Evolutionary conservation across 2,888 invertebrate genomes (phyloP).

Genomic region (Thecocarcelia acutangulata): DNA sequence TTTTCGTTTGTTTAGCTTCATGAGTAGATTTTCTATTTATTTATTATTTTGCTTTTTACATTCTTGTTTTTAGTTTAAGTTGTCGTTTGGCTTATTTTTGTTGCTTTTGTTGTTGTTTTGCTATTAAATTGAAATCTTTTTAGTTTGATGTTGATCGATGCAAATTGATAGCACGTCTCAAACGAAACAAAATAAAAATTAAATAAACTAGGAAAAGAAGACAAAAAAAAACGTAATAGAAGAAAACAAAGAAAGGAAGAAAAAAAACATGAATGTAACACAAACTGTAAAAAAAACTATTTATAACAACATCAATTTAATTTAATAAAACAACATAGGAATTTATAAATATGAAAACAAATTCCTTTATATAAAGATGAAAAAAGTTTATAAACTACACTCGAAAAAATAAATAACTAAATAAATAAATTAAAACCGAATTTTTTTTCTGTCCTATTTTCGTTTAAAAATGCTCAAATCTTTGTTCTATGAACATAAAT

Average conservation of each 20-base stretch:
- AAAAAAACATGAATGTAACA: conserved; percentile 36
- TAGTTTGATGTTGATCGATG: conserved; percentile 71
- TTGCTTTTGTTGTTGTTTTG: conserved; percentile 47
- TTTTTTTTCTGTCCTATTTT: no score
- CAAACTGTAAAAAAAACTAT: conserved; percentile 22
- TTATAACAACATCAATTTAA: conserved; percentile 59
- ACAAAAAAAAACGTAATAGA: conserved; percentile 36
- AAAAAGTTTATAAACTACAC: background rate
- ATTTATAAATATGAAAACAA: conserved; percentile 65
- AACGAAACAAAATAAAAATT: conserved; percentile 34
- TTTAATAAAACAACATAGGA: conserved; percentile 52
- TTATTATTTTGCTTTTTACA: background rate
- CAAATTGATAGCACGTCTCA: conserved; percentile 70
- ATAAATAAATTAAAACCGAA: no score
- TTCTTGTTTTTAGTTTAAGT: conserved; percentile 52
- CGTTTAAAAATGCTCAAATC: no score
- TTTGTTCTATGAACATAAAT: no score
- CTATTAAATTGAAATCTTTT: conserved; percentile 70
- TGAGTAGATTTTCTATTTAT: conserved; percentile 2
- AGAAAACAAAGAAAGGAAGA: conserved; percentile 20
- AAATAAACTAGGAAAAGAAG: background rate
- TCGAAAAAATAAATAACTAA: background rate
- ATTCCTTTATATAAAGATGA: conserved; percentile 30
- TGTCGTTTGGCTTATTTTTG: conserved; percentile 62
- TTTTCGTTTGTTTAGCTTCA: conserved; percentile 66